A percentile compares a stretch with the other conserved stretches of the same genome.
Evolutionary conservation across 2,888 invertebrate species (phyloP).

Genomic region (Orthonychiurus folsomi): DNA sequence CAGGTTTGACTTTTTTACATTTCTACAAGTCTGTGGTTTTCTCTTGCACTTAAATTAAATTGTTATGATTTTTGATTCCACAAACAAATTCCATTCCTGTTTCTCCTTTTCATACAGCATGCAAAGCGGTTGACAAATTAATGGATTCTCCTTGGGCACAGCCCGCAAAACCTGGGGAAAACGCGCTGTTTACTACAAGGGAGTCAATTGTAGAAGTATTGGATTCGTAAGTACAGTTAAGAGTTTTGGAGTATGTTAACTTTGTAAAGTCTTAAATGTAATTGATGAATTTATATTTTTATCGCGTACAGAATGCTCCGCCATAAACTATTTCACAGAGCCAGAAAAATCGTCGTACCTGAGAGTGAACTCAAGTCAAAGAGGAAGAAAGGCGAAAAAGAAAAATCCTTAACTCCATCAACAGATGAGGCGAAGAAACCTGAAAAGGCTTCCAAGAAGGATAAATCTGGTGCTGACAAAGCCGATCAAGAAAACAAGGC

Average conservation of each 20-base stretch:
- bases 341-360: slow-evolving; percentile 71
- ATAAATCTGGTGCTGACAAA: slow-evolving; percentile 47
- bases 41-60: too few relatives aligned
- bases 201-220: slow-evolving; percentile 70
- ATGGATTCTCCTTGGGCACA: slow-evolving; percentile 83
- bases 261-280: background rate
- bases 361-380: slow-evolving; percentile 54
- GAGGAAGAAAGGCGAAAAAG: slow-evolving; percentile 45
- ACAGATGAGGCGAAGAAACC: slow-evolving; percentile 50
- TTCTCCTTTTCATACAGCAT: slow-evolving; percentile 47
- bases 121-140: slow-evolving; percentile 83
- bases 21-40: background rate
- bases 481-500: slow-evolving; percentile 45
- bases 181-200: slow-evolving; percentile 68
- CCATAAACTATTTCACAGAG: slow-evolving; percentile 92
- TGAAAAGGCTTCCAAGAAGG: slow-evolving; percentile 47
- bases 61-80: too few relatives aligned
- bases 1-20: too few relatives aligned
- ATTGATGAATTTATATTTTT: too few relatives aligned
- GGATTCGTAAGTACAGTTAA: slow-evolving; percentile 49
- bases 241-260: background rate
- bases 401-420: slow-evolving; percentile 48
- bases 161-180: slow-evolving; percentile 51
- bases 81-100: too few relatives aligned
- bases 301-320: slow-evolving; percentile 58